Base-by-base conservation (phyloP, 37 sponge, comb jelly and placozoan species). In the Haliclona indistincta region DNA sequence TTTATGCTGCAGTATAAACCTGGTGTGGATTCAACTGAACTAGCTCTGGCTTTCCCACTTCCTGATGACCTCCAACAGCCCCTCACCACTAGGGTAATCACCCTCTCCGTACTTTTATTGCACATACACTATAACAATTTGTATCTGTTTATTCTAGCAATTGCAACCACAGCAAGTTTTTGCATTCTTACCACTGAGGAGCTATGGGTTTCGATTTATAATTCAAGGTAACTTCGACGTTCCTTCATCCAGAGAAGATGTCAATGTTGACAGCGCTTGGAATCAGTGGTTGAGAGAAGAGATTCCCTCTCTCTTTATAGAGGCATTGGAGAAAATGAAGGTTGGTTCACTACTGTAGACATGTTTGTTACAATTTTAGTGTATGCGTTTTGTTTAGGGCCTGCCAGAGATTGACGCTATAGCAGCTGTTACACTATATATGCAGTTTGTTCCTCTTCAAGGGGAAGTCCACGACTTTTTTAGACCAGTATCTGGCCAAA, bases 221-320 rank as follows among this genome's bases (percentile, higher is more conserved):
- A 70, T 87, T 22, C 88, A 87, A 43, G 88, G 81, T 30, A 82
- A 87, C 82, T 87, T 87, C 74, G 88, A 87, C 63, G 61, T 87
- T 10, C 88, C 88, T 2, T 79, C 81, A 17, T 81, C 88, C 44
- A 67, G 88, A 11, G 88, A 87, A 32, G 81, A 72, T 52, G 88
- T 87, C 44, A 80, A 74, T 37, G 35, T 47, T 39, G 74, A 79
- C 54, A 87, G 81, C 54, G 49, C 81, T 17, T 87, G 88, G 88
- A 87, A 87, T 33, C 88, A 87, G 82, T 87, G 81, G 81, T 68
- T 87, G 19, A 73, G 88, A 35, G 77, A 76, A 20, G 63, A 87
- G 40, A 81, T 87, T 25, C 76, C 88, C 8, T 68, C 69, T 10
- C 77, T 87, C 4, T 58, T 58, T 68, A 8, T 44, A 23, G 23